These are phyloP conservation scores for Nomada flava DNA, from an alignment of 2,888 invertebrate species.

Conservation along the genomic window DNA sequence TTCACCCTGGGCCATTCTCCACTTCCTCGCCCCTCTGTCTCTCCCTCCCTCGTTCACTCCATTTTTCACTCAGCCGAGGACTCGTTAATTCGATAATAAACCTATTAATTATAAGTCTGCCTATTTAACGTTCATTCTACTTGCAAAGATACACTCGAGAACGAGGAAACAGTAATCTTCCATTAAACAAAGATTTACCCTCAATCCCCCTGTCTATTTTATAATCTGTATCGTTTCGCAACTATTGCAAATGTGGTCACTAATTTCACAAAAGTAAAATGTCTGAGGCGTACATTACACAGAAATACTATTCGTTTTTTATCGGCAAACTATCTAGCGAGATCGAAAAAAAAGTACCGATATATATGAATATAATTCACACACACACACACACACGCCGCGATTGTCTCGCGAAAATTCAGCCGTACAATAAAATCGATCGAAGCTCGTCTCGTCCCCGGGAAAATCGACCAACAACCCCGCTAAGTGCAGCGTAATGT, in stretches of 20 bases:
- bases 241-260: not conserved
- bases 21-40: constrained; percentile 42
- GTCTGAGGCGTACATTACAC: too few species aligned
- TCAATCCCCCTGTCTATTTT: not conserved
- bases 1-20: constrained; percentile 55
- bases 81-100: constrained; percentile 75
- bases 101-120: constrained; percentile 71
- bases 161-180: constrained; percentile 69
- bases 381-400: too few species aligned
- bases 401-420: not conserved
- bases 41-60: constrained; percentile 19
- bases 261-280: too few species aligned
- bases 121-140: constrained; percentile 61
- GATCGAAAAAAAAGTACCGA: too few species aligned
- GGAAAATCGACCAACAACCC: not conserved
- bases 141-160: constrained; percentile 46
- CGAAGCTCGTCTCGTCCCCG: too few species aligned
- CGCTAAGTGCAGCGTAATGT: not conserved
- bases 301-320: too few species aligned
- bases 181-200: constrained; percentile 75
- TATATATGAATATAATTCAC: too few species aligned
- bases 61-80: constrained; percentile 62
- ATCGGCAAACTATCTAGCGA: too few species aligned
- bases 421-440: not conserved
- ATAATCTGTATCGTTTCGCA: not conserved